These are phyloP conservation scores for Rhinopomastus cyanomelas DNA, from an alignment of 2,113 vertebrate genomes.

Conservation along the genomic window DNA sequence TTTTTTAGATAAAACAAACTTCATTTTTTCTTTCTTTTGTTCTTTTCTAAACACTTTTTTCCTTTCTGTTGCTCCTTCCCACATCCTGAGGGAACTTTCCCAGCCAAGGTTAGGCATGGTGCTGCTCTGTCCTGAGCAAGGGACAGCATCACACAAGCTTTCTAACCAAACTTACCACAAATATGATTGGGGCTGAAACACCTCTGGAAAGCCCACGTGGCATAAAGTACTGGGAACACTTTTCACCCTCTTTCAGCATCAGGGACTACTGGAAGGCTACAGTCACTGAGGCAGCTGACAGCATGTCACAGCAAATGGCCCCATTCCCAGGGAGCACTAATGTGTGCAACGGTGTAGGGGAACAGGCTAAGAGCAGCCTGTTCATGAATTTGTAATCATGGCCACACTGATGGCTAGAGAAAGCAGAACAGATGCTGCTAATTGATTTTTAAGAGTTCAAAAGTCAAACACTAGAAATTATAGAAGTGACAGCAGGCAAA, in stretches of 20 bases:
- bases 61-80: neutral
- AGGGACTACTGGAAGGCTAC: neutral
- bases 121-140: neutral
- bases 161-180: neutral
- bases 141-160: neutral
- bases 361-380: neutral
- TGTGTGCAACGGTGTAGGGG: neutral
- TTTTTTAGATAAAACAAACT: neutral
- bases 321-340: neutral
- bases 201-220: neutral
- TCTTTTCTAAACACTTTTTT: constrained; percentile 7
- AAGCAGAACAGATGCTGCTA: constrained; percentile 28
- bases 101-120: neutral
- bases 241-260: neutral
- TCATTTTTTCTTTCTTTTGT: constrained; percentile 23
- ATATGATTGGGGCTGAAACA: neutral
- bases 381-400: neutral
- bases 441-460: constrained; percentile 32
- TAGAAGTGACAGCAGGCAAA: constrained; percentile 7
- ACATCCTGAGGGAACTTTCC: neutral
- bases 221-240: neutral
- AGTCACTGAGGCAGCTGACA: neutral
- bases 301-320: neutral
- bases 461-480: constrained; percentile 34
- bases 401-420: neutral